phyloP scores from a whole-genome alignment of 2,888 invertebrate species.

The Villa cingulata region DNA sequence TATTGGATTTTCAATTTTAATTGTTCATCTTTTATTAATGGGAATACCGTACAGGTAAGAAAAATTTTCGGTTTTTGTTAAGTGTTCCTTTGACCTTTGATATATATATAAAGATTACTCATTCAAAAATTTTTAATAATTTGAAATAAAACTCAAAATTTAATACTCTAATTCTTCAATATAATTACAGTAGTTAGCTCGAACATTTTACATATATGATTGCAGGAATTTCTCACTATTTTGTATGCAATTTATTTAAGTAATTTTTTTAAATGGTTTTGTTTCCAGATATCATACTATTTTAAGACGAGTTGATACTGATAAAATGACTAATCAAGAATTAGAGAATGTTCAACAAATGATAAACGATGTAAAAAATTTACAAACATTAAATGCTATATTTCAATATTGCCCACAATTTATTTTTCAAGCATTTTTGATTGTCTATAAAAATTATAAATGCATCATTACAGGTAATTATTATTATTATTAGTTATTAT shows the following conservation, averaged over 20 bases:
- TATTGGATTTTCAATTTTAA: slow-evolving; percentile 7
- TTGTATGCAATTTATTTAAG: too few species aligned
- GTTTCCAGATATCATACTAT: slow-evolving; percentile 13
- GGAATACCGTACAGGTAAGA: slow-evolving; percentile 13
- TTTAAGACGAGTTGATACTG: slow-evolving; percentile 12
- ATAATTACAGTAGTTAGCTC: too few species aligned
- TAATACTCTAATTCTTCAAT: too few species aligned
- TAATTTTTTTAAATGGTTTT: too few species aligned
- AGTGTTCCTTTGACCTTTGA: neutral
- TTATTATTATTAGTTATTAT: neutral
- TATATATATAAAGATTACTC: neutral
- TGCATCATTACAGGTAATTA: slow-evolving; percentile 14
- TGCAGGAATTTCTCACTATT: too few species aligned
- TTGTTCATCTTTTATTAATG: slow-evolving; percentile 13
- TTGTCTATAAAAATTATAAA: slow-evolving; percentile 15
- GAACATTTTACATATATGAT: too few species aligned
- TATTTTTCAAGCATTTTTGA: slow-evolving; percentile 15
- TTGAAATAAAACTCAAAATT: too few species aligned
- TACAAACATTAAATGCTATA: slow-evolving; percentile 14
- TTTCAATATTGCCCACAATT: slow-evolving; percentile 17
- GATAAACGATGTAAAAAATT: slow-evolving; percentile 12
- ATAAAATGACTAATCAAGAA: slow-evolving; percentile 13
- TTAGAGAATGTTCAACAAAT: slow-evolving; percentile 9
- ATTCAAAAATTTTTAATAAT: too few species aligned
- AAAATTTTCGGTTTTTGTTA: neutral